phyloP scores from a whole-genome alignment of 2,113 vertebrate species.

The Menidia beryllina region DNA sequence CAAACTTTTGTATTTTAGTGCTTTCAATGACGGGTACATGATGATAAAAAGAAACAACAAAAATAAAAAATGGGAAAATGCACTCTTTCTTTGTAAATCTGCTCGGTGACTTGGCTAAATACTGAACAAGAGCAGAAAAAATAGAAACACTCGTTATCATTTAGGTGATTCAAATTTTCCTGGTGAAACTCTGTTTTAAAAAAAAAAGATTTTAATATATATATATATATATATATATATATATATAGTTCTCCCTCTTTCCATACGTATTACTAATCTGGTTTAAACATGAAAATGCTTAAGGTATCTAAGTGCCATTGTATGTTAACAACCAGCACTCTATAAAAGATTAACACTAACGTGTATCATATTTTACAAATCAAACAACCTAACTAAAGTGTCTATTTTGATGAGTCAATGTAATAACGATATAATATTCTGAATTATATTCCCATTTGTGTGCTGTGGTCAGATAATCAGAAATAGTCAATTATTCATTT shows the following conservation, averaged over 20 bases:
- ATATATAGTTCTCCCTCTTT: background rate
- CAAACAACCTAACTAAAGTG: background rate
- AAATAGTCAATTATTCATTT: too few relatives aligned
- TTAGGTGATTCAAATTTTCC: background rate
- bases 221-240: background rate
- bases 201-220: too few relatives aligned
- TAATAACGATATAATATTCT: too few relatives aligned
- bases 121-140: background rate
- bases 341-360: too few relatives aligned
- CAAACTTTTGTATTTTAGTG: slow-evolving; percentile 13
- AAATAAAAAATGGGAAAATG: background rate
- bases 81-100: background rate
- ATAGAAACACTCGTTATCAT: rapidly evolving
- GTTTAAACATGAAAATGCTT: background rate
- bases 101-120: background rate
- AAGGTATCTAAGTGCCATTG: slow-evolving; percentile 3
- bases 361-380: background rate
- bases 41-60: background rate
- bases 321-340: background rate
- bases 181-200: background rate
- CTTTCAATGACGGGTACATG: slow-evolving; percentile 7
- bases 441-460: too few relatives aligned
- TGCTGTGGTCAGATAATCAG: too few relatives aligned
- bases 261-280: background rate
- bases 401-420: too few relatives aligned